Percentiles rank a stretch among this genome's conserved stretches.
These are phyloP conservation scores for Globodera rostochiensis DNA, from an alignment of 1,140 invertebrate species.

Conservation along the genomic window DNA sequence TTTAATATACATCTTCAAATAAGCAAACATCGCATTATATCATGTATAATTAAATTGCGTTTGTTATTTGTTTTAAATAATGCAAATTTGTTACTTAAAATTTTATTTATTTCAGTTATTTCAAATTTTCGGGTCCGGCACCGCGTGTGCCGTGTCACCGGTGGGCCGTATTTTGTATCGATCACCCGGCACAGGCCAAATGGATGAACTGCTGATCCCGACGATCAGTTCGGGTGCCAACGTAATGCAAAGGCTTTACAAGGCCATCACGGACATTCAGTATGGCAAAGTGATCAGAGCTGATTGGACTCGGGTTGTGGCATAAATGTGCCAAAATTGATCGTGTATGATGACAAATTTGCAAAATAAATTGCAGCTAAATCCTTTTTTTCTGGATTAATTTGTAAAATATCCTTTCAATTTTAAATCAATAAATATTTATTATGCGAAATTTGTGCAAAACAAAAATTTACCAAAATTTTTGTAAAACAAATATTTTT, in stretches of 20 bases:
- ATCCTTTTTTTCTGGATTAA: no score
- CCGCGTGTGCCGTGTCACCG: conserved; percentile 64
- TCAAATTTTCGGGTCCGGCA: conserved; percentile 64
- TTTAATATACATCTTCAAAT: no score
- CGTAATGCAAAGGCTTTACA: conserved; percentile 64
- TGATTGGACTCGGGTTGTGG: conserved; percentile 53
- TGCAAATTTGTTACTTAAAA: conserved; percentile 4
- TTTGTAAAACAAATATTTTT: no score
- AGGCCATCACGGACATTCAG: conserved; percentile 63
- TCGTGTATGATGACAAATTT: no score
- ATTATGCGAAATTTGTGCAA: no score
- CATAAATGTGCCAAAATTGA: conserved; percentile 28
- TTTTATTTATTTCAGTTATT: conserved; percentile 43
- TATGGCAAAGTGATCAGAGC: conserved; percentile 56
- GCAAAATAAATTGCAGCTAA: no score
- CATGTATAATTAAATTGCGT: no score
- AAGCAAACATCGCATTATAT: no score
- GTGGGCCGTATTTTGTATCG: conserved; percentile 62
- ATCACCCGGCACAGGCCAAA: conserved; percentile 43
- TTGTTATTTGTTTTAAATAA: background rate
- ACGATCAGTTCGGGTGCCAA: conserved; percentile 58
- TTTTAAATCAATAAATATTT: no score
- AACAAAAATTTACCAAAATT: no score
- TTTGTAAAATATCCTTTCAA: no score
- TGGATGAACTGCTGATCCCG: conserved; percentile 60